A percentile compares a stretch with the other conserved stretches of the same genome.
phyloP scores from a whole-genome alignment of 2,888 invertebrate genomes.

The Idaea straminata region DNA sequence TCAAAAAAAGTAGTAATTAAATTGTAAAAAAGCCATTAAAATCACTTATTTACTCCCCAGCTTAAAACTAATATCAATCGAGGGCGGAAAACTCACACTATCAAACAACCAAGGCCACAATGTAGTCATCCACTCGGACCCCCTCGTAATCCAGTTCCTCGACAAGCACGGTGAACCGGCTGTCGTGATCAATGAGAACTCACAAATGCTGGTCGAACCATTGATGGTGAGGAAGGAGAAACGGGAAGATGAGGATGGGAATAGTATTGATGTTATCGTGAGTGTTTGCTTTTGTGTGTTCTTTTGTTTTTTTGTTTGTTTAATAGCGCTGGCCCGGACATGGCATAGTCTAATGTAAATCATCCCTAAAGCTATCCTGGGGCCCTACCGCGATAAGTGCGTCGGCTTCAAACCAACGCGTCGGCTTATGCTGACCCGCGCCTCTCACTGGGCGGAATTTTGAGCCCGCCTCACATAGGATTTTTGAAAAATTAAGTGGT shows the following conservation, averaged over 20 bases:
- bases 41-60: conserved; percentile 36
- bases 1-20: neutral
- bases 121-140: conserved; percentile 84
- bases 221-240: conserved; percentile 83
- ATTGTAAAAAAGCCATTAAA: neutral
- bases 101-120: conserved; percentile 63
- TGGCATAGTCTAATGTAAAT: too few relatives aligned
- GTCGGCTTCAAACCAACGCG: too few relatives aligned
- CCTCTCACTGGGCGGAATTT: too few relatives aligned
- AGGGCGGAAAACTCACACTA: conserved; percentile 52
- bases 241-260: conserved; percentile 61
- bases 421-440: too few relatives aligned
- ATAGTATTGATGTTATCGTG: conserved; percentile 48
- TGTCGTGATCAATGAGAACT: conserved; percentile 91
- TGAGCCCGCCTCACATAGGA: too few relatives aligned
- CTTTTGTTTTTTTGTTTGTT: neutral
- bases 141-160: conserved; percentile 92
- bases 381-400: too few relatives aligned
- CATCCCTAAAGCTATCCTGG: too few relatives aligned
- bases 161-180: conserved; percentile 84
- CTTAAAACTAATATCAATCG: conserved; percentile 57
- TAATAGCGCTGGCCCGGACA: too few relatives aligned
- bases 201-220: conserved; percentile 96
- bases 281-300: conserved; percentile 35
- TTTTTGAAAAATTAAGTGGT: too few relatives aligned